Percentiles rank a stretch among this genome's conserved stretches.
Conservation (phyloP, 1,140 invertebrate genomes). For the Charaxes varanes region DNA sequence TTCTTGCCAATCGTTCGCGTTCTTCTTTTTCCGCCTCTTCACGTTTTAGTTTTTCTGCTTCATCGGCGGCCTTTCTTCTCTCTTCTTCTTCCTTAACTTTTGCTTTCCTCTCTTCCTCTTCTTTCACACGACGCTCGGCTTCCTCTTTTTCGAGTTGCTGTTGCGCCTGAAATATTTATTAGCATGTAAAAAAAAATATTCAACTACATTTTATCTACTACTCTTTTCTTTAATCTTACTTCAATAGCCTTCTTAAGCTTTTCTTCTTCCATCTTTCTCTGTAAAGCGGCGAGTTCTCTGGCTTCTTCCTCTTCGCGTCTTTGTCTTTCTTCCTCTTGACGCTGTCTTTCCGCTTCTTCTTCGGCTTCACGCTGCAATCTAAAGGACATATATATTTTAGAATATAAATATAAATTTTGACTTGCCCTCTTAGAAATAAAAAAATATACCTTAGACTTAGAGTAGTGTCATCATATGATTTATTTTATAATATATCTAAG, state of each 20-base stretch:
- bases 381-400: no score
- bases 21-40: conserved; percentile 54
- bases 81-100: conserved; percentile 37
- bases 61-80: conserved; percentile 38
- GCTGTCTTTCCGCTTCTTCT: conserved; percentile 82
- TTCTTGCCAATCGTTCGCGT: conserved; percentile 42
- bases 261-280: conserved; percentile 83
- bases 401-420: no score
- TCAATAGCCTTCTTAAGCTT: conserved; percentile 81
- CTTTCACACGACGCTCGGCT: conserved; percentile 82
- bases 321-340: conserved; percentile 88
- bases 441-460: no score
- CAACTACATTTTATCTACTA: neutral
- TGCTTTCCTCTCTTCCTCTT: conserved; percentile 82
- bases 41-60: conserved; percentile 33
- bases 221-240: conserved; percentile 41
- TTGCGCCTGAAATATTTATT: conserved; percentile 75
- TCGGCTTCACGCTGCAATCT: conserved; percentile 81
- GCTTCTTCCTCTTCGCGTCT: conserved; percentile 85
- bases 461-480: no score
- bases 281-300: conserved; percentile 80
- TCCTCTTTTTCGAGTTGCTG: conserved; percentile 83
- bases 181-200: no score
- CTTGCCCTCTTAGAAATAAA: no score
- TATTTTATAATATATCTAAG: no score